Conservation (phyloP, 2,797 vertebrate species). For the Ctenopoma multispine region DNA sequence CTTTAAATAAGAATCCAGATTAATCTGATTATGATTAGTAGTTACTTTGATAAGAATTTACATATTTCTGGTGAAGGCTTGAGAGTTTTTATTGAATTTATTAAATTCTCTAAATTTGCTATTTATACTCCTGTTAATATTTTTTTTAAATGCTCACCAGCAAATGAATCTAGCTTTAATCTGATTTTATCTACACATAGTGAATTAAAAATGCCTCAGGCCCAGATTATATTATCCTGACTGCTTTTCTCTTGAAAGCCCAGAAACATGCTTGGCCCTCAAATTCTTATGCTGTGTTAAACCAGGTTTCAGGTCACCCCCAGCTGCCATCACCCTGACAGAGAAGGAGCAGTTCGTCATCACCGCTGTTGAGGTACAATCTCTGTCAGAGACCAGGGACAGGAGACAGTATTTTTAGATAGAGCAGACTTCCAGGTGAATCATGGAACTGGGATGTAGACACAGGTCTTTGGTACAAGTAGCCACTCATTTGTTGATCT, state of each 20-base stretch:
- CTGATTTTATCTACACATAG: neutral
- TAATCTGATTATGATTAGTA: neutral
- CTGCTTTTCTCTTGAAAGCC: neutral
- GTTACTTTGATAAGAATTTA: too few relatives aligned
- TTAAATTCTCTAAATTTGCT: too few relatives aligned
- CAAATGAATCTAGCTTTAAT: neutral
- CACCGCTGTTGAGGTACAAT: conserved; percentile 78
- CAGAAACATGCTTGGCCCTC: conserved; percentile 3
- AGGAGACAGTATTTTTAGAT: conserved; percentile 37
- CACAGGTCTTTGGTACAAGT: conserved; percentile 24
- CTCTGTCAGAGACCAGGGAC: conserved; percentile 15
- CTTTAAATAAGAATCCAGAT: neutral
- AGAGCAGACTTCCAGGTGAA: conserved; percentile 33
- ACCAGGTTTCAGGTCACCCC: conserved; percentile 70
- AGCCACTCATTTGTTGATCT: neutral
- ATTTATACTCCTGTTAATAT: too few relatives aligned
- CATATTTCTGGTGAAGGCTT: too few relatives aligned
- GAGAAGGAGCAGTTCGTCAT: conserved; percentile 80
- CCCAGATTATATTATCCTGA: too few relatives aligned
- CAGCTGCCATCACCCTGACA: conserved; percentile 81
- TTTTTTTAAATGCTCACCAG: neutral
- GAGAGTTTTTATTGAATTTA: too few relatives aligned
- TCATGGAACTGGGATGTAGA: conserved; percentile 17
- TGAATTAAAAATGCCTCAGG: neutral
- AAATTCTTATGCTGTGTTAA: conserved; percentile 24